Percentiles rank a stretch among this genome's conserved stretches.
These are phyloP conservation scores for Gonocerus acuteangulatus DNA, from an alignment of 2,888 invertebrate genomes.

Conservation along the genomic window DNA sequence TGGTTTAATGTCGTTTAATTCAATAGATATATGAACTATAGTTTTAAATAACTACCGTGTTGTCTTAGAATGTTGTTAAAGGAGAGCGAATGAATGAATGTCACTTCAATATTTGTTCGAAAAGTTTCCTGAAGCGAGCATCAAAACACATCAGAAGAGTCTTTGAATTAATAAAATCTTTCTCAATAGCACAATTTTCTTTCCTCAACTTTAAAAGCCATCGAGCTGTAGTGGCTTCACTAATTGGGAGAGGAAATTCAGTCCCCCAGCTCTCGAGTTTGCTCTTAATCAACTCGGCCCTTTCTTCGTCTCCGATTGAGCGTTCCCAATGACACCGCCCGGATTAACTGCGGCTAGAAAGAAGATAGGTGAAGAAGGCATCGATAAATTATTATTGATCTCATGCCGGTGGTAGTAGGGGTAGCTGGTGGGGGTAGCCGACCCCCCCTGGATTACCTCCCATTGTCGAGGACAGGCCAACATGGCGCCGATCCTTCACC, in stretches of 20 bases:
- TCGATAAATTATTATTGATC: slow-evolving; percentile 20
- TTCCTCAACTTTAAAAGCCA: background rate
- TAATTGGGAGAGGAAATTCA: background rate
- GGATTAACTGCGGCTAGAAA: background rate
- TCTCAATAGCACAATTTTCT: no score
- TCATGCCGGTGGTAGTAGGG: background rate
- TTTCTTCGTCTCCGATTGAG: background rate
- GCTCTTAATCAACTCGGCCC: no score
- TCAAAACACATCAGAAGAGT: no score
- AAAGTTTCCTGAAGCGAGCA: no score
- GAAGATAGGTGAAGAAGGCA: slow-evolving; percentile 13
- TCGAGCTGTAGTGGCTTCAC: background rate
- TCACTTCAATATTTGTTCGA: no score
- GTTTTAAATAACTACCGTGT: no score
- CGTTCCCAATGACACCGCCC: background rate
- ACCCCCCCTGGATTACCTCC: slow-evolving; percentile 18
- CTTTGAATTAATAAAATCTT: no score
- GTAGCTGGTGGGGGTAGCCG: slow-evolving; percentile 2
- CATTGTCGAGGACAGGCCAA: slow-evolving; percentile 20
- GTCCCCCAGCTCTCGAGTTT: no score
- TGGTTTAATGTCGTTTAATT: no score
- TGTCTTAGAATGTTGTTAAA: no score
- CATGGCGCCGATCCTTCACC: slow-evolving; percentile 13
- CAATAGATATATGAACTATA: no score
- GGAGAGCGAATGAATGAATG: no score